phyloP scores from a whole-genome alignment of 2,888 invertebrate species.

The Frankliniella intonsa region DNA sequence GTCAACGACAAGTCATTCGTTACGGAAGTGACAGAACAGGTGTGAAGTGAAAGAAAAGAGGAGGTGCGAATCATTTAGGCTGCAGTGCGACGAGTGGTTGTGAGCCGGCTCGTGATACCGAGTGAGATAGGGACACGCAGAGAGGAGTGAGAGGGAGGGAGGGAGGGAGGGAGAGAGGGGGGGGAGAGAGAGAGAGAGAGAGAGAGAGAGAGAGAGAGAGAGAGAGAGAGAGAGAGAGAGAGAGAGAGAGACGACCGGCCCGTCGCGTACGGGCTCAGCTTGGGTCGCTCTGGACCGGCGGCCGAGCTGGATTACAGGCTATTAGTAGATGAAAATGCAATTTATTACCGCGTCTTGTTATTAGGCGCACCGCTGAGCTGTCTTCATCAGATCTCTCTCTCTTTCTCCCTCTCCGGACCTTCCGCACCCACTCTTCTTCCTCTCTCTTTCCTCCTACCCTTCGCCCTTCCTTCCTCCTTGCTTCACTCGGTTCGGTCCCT shows the following conservation, averaged over 20 bases:
- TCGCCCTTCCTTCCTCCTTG: neutral
- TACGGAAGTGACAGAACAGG: too few relatives aligned
- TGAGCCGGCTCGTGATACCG: too few relatives aligned
- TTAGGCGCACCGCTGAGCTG: constrained; percentile 25
- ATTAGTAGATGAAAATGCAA: constrained; percentile 27
- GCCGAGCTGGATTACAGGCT: constrained; percentile 23
- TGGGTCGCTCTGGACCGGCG: neutral
- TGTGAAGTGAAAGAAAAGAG: too few relatives aligned
- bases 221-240: neutral
- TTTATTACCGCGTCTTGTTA: constrained; percentile 26
- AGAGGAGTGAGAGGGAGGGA: neutral
- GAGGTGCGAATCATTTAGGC: too few relatives aligned
- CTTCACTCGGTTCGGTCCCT: neutral
- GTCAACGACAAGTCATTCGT: too few relatives aligned
- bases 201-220: neutral
- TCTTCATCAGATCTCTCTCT: constrained; percentile 26
- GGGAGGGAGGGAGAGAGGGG: neutral
- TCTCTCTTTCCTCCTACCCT: neutral
- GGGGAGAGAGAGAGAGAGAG: neutral
- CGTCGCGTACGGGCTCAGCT: neutral
- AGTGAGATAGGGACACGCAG: neutral
- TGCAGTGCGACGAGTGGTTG: too few relatives aligned
- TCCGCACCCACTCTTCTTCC: neutral
- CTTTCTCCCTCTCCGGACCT: neutral
- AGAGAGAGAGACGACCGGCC: neutral